phyloP scores from a whole-genome alignment of 2,888 invertebrate genomes.

The Cryptocephalus moraei region DNA sequence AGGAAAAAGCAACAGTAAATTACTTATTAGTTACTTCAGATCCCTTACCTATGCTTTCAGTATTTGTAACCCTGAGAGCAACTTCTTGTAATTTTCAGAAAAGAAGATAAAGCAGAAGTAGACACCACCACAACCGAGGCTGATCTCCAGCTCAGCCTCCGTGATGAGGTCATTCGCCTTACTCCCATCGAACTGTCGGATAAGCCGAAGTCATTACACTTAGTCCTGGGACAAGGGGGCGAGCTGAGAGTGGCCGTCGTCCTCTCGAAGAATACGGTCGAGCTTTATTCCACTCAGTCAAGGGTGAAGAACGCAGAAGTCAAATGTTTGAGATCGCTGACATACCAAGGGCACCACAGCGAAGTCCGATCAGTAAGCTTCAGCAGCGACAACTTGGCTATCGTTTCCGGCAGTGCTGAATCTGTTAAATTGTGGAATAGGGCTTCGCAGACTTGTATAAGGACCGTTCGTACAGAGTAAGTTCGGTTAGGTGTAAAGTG shows the following conservation, averaged over 20 bases:
- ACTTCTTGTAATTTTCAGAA: no score
- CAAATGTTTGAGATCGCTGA: slow-evolving; percentile 52
- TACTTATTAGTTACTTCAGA: no score
- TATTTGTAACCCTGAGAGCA: no score
- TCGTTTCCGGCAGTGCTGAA: slow-evolving; percentile 80
- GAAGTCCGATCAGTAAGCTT: slow-evolving; percentile 82
- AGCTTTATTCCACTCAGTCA: slow-evolving; percentile 54
- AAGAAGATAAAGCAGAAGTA: no score
- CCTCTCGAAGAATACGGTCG: slow-evolving; percentile 65
- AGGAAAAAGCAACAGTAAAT: slow-evolving; percentile 45
- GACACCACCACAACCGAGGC: neutral
- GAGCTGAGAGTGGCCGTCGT: slow-evolving; percentile 59
- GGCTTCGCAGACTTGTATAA: slow-evolving; percentile 51
- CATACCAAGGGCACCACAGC: slow-evolving; percentile 75
- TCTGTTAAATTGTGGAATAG: slow-evolving; percentile 92
- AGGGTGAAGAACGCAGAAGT: slow-evolving; percentile 41
- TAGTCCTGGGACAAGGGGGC: slow-evolving; percentile 59
- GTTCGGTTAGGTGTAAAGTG: slow-evolving; percentile 1
- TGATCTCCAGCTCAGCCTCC: slow-evolving; percentile 42
- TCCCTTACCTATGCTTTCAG: no score
- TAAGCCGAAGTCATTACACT: slow-evolving; percentile 61
- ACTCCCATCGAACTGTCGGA: slow-evolving; percentile 53
- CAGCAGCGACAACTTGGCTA: slow-evolving; percentile 81
- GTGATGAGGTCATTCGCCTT: slow-evolving; percentile 64
- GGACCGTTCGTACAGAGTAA: slow-evolving; percentile 44